Conservation (phyloP, 2,797 vertebrate genomes). For the Eremophila alpestris region DNA sequence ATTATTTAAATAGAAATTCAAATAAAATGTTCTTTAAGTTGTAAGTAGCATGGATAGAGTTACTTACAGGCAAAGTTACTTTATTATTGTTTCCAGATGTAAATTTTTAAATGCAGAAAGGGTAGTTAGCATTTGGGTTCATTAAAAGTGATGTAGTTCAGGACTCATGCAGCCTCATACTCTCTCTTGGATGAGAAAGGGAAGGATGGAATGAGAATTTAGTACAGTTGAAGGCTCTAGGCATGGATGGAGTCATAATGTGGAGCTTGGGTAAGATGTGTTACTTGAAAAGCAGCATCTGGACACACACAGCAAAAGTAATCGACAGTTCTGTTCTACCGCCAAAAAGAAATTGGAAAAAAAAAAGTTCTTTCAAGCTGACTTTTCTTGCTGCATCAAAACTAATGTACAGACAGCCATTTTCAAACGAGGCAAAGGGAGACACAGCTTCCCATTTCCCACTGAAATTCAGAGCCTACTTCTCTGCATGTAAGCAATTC, state of each 20-base stretch:
- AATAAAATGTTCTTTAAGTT: slow-evolving; percentile 15
- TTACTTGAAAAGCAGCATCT: slow-evolving; percentile 39
- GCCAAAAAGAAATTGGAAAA: background rate
- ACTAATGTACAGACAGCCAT: background rate
- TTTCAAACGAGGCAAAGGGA: background rate
- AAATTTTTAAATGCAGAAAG: background rate
- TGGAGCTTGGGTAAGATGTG: background rate
- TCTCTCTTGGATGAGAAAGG: background rate
- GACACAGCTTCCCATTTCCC: background rate
- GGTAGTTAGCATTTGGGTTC: background rate
- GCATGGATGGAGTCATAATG: background rate
- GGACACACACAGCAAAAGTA: background rate
- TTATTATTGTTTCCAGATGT: slow-evolving; percentile 58
- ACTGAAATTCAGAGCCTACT: background rate
- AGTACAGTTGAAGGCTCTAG: background rate
- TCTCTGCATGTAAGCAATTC: background rate
- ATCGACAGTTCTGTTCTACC: background rate
- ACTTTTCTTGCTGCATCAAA: background rate
- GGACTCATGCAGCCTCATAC: background rate
- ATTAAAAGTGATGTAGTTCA: slow-evolving; percentile 15
- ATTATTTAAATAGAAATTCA: slow-evolving; percentile 40
- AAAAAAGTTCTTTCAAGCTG: background rate
- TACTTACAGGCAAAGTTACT: slow-evolving; percentile 25
- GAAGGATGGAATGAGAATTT: background rate
- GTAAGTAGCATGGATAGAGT: slow-evolving; percentile 46